Evolutionary conservation across 2,113 vertebrate species (phyloP).

Genomic region (Thamnaconus septentrionalis): DNA sequence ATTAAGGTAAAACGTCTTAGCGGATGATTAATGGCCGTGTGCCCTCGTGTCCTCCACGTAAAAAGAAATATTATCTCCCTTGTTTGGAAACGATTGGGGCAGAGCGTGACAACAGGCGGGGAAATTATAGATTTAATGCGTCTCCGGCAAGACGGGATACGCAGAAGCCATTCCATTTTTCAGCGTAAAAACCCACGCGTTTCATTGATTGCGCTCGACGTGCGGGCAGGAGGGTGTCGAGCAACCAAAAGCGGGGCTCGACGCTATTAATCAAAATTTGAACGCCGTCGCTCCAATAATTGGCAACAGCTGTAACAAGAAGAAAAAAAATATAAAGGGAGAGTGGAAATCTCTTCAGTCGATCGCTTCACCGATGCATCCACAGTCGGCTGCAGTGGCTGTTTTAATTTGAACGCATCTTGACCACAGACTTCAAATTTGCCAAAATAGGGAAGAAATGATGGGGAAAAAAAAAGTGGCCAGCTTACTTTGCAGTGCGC

Average conservation of each 20-base stretch:
- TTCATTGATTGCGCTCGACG: slow-evolving; percentile 21
- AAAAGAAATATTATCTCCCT: slow-evolving; percentile 19
- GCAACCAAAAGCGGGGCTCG: neutral
- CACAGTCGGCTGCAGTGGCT: too few species aligned
- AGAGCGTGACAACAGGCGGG: too few species aligned
- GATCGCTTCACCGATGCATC: too few species aligned
- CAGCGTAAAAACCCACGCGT: neutral
- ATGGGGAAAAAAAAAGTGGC: too few species aligned
- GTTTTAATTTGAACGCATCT: too few species aligned
- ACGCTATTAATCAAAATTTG: slow-evolving; percentile 19
- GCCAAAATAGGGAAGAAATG: too few species aligned
- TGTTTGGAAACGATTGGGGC: neutral
- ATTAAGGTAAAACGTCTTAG: slow-evolving; percentile 30
- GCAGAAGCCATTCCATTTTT: slow-evolving; percentile 10
- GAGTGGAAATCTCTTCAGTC: too few species aligned
- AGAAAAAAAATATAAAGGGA: too few species aligned
- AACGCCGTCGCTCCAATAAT: neutral
- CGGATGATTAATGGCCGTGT: slow-evolving; percentile 57
- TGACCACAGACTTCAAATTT: too few species aligned
- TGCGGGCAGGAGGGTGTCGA: slow-evolving; percentile 5
- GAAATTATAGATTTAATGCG: too few species aligned
- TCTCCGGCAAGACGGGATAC: neutral
- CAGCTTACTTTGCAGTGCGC: too few species aligned
- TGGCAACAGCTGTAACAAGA: too few species aligned
- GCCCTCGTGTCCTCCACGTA: slow-evolving; percentile 26